A percentile compares a stretch with the other conserved stretches of the same genome.
Evolutionary conservation across 2,113 vertebrate species (phyloP).

Genomic region (Erythrocercus mccallii): DNA sequence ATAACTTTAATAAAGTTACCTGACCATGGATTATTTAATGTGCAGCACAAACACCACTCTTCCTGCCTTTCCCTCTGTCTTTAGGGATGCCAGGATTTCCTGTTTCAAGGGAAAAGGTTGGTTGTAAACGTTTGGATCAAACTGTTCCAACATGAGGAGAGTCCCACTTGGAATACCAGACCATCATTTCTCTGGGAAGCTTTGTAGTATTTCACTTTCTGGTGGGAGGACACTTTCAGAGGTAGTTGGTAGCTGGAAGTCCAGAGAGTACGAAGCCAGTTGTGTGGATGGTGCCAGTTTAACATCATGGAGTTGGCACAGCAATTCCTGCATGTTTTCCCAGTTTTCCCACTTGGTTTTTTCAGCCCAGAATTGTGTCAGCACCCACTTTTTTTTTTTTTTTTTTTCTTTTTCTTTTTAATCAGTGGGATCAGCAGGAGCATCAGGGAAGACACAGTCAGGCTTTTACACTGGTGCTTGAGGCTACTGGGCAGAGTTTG

Average conservation of each 20-base stretch:
- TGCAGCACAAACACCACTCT: not conserved
- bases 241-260: not conserved
- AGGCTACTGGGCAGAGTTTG: slow-evolving; percentile 4
- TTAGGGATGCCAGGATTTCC: not conserved
- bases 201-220: not conserved
- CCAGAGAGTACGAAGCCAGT: not conserved
- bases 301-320: not conserved
- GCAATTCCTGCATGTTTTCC: not conserved
- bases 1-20: not conserved
- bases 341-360: accelerated
- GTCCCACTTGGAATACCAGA: not conserved
- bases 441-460: not conserved
- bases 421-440: not conserved
- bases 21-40: not conserved
- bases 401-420: too few species aligned
- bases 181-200: not conserved
- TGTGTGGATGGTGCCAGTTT: not conserved
- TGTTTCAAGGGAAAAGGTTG: not conserved
- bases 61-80: not conserved
- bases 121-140: not conserved
- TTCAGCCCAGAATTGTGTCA: not conserved
- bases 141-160: not conserved
- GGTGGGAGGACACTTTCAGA: not conserved
- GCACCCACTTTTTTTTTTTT: not conserved
- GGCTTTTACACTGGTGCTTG: not conserved